Conservation (phyloP, 2,113 vertebrate species). For the Tyto alba region DNA sequence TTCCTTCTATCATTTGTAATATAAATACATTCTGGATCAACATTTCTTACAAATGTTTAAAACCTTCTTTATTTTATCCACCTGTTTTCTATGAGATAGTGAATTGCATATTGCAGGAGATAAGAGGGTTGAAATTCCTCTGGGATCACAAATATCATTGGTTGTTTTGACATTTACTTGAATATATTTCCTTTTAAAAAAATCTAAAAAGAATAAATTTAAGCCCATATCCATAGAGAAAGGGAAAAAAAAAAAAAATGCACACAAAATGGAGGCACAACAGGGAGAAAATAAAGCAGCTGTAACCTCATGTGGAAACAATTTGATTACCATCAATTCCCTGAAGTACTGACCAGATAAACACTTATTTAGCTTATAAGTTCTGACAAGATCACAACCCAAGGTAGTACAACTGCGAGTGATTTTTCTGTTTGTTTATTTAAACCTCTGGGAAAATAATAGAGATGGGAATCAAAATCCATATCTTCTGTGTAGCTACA, state of each 20-base stretch:
- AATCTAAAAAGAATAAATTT: not conserved
- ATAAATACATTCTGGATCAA: not conserved
- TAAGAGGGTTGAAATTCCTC: not conserved
- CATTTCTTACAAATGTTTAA: not conserved
- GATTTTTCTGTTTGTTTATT: conserved; percentile 14
- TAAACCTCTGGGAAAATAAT: conserved; percentile 9
- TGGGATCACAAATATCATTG: not conserved
- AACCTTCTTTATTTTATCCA: not conserved
- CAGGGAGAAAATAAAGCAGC: not conserved
- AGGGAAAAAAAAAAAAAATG: not conserved
- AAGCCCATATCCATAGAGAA: not conserved
- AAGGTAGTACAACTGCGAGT: not conserved
- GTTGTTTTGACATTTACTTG: not conserved
- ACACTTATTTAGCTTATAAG: conserved; percentile 19
- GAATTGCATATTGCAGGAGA: not conserved
- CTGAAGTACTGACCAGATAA: conserved; percentile 26
- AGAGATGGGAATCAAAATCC: not conserved
- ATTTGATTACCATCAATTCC: conserved; percentile 47
- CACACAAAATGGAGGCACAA: not conserved
- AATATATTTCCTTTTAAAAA: not conserved
- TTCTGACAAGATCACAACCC: conserved; percentile 32
- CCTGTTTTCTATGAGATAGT: not conserved
- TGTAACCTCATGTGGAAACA: conserved; percentile 28
- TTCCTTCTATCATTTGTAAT: not conserved
- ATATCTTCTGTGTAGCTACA: not conserved